A percentile compares a stretch with the other conserved stretches of the same genome.
These are phyloP conservation scores for Catharus ustulatus DNA, from an alignment of 2,797 vertebrate species.

Conservation along the genomic window DNA sequence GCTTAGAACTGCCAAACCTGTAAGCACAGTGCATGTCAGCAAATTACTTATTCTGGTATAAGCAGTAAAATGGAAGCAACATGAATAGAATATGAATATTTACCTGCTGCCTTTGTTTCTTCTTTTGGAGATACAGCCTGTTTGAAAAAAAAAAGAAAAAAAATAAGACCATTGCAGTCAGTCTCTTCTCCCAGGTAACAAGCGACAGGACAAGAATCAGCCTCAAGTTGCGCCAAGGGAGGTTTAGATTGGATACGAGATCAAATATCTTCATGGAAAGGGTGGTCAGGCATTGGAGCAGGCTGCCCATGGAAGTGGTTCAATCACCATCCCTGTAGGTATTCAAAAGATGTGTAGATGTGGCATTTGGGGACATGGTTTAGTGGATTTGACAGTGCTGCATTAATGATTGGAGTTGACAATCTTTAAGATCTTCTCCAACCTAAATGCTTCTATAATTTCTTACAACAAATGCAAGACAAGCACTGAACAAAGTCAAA, in stretches of 20 bases:
- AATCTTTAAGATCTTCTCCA: background rate
- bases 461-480: background rate
- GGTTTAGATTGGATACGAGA: background rate
- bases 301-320: background rate
- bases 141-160: background rate
- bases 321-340: background rate
- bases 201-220: background rate
- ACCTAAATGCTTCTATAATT: background rate
- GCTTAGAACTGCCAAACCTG: background rate
- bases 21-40: background rate
- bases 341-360: background rate
- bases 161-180: background rate
- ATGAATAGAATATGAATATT: background rate
- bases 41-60: background rate
- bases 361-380: background rate
- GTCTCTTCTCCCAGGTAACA: background rate
- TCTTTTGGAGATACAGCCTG: constrained; percentile 93
- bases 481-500: background rate
- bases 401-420: background rate
- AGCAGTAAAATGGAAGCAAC: background rate
- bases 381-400: background rate
- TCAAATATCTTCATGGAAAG: background rate
- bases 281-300: background rate
- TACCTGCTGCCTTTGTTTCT: constrained; percentile 90
- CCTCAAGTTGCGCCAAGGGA: background rate